A percentile compares a stretch with the other conserved stretches of the same genome.
These are phyloP conservation scores for Papilio helenus DNA, from an alignment of 1,140 invertebrate genomes.

Conservation along the genomic window DNA sequence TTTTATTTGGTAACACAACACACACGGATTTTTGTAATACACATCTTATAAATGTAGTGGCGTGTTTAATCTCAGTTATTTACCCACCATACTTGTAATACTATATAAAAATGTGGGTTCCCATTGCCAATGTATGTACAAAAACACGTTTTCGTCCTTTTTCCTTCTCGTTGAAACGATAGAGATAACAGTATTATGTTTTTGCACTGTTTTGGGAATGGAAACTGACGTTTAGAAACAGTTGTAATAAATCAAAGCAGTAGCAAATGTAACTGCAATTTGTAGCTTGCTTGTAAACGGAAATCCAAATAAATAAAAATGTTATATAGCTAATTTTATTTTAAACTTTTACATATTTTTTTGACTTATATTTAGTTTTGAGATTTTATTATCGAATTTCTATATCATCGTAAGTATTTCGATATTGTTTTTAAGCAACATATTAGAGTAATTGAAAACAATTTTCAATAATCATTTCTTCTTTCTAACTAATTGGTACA, in stretches of 20 bases:
- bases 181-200: not conserved
- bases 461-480: not conserved
- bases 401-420: not conserved
- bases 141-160: not conserved
- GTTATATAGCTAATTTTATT: not conserved
- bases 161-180: not conserved
- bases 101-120: not conserved
- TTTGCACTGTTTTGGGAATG: not conserved
- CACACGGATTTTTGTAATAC: not conserved
- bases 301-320: not conserved
- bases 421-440: not conserved
- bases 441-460: not conserved
- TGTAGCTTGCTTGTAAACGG: not conserved
- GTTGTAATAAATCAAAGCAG: too few species aligned
- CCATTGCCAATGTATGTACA: too few species aligned
- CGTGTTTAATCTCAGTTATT: not conserved
- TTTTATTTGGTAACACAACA: not conserved
- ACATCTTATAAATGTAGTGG: not conserved
- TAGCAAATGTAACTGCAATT: not conserved
- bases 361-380: not conserved
- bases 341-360: not conserved
- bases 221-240: not conserved
- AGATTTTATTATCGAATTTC: not conserved
- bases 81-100: not conserved
- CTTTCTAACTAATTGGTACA: not conserved